Conservation (phyloP, 2,113 vertebrate genomes). For the Onychostruthus taczanowskii region DNA sequence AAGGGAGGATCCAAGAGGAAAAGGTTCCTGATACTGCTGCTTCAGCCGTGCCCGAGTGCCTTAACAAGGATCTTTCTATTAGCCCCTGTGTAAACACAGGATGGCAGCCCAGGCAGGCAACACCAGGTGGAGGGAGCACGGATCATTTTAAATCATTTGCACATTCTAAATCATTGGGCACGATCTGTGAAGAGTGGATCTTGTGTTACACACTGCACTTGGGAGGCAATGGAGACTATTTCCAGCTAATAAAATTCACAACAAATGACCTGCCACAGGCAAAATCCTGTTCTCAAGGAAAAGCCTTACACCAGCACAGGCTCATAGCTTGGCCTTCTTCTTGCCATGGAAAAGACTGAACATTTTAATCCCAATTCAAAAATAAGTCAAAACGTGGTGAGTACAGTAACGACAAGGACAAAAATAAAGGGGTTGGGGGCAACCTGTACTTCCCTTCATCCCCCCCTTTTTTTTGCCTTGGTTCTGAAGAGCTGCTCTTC, state of each 20-base stretch:
- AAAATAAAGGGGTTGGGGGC: background rate
- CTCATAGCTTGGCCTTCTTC: background rate
- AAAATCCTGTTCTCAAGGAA: conserved; percentile 14
- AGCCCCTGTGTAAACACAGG: background rate
- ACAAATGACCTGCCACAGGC: background rate
- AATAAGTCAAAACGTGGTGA: conserved; percentile 15
- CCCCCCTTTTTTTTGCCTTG: background rate
- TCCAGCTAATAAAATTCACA: conserved; percentile 20
- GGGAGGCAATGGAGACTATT: background rate
- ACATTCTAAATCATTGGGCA: background rate
- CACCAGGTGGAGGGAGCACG: background rate
- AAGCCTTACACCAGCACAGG: background rate
- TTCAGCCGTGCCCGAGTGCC: fast-evolving
- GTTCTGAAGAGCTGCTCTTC: background rate
- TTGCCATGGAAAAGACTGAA: background rate
- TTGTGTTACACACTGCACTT: background rate
- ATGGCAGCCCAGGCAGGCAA: background rate
- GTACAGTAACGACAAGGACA: background rate
- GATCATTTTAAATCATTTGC: background rate
- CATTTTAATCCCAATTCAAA: conserved; percentile 9
- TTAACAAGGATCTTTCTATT: conserved; percentile 28
- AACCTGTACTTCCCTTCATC: background rate
- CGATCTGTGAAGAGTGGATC: background rate
- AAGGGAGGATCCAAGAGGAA: background rate
- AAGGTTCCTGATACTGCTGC: background rate